A percentile compares a stretch with the other conserved stretches of the same genome.
phyloP scores from a whole-genome alignment of 2,888 invertebrate species.

The Steinernema hermaphroditum region DNA sequence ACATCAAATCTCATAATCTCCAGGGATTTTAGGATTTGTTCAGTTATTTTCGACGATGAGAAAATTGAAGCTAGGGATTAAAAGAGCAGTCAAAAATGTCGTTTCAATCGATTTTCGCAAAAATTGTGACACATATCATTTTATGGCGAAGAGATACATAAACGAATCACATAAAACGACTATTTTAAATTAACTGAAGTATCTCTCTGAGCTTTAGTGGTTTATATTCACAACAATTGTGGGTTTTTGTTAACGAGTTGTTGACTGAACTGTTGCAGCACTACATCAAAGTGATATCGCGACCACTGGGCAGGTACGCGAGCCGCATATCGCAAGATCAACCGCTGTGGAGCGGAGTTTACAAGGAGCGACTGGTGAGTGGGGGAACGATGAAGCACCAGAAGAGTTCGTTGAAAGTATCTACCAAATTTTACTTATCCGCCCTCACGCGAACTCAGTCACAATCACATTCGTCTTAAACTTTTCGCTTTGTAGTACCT shows the following conservation, averaged over 20 bases:
- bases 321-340: slow-evolving; percentile 73
- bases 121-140: no score
- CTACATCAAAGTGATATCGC: slow-evolving; percentile 93
- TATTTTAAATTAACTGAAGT: no score
- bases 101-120: no score
- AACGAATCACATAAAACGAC: no score
- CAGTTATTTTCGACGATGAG: no score
- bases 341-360: slow-evolving; percentile 86
- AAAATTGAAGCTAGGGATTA: no score
- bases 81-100: no score
- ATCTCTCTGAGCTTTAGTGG: no score
- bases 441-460: slow-evolving; percentile 2
- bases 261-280: slow-evolving; percentile 72
- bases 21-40: no score
- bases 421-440: not conserved
- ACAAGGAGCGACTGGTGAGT: slow-evolving; percentile 63
- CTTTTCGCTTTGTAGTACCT: slow-evolving; percentile 26
- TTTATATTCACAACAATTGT: no score
- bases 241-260: not conserved
- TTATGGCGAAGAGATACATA: no score
- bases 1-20: slow-evolving; percentile 13
- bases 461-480: not conserved
- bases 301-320: slow-evolving; percentile 85
- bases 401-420: not conserved
- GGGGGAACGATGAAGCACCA: not conserved